Conservation (phyloP, 2,113 vertebrate species). For the Toxostoma redivivum region DNA sequence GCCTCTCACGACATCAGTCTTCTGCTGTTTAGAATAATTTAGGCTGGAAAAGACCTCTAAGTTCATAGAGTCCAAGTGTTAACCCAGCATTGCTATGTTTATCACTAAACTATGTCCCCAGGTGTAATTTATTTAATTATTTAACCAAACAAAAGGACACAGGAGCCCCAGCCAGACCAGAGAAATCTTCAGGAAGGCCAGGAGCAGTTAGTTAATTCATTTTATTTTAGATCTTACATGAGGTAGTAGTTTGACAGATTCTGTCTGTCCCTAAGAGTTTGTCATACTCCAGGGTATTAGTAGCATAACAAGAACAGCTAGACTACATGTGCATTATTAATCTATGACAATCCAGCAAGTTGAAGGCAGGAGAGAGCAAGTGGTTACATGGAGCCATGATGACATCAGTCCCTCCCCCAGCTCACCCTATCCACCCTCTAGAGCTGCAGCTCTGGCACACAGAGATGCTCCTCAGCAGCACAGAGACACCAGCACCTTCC, state of each 20-base stretch:
- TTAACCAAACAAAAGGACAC: background rate
- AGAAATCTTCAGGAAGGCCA: background rate
- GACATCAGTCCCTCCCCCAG: background rate
- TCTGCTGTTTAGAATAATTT: background rate
- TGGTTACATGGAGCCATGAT: background rate
- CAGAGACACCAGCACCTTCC: background rate
- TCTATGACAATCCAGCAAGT: background rate
- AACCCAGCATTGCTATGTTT: background rate
- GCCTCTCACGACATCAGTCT: background rate
- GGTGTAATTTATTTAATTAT: too few relatives aligned
- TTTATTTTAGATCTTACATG: constrained; percentile 1
- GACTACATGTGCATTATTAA: background rate
- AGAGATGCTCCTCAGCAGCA: background rate
- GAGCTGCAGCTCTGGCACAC: background rate
- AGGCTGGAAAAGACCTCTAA: background rate
- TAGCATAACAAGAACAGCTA: background rate
- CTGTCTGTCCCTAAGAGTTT: too few relatives aligned
- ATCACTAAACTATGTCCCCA: background rate
- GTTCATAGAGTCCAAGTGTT: background rate
- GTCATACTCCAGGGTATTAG: background rate
- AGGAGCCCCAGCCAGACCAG: background rate
- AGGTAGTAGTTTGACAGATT: background rate
- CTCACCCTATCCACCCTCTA: background rate
- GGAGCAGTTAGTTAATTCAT: background rate
- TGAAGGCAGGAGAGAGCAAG: background rate